Evolutionary conservation across 2,888 invertebrate genomes (phyloP).

Genomic region (Melipona beecheii): DNA sequence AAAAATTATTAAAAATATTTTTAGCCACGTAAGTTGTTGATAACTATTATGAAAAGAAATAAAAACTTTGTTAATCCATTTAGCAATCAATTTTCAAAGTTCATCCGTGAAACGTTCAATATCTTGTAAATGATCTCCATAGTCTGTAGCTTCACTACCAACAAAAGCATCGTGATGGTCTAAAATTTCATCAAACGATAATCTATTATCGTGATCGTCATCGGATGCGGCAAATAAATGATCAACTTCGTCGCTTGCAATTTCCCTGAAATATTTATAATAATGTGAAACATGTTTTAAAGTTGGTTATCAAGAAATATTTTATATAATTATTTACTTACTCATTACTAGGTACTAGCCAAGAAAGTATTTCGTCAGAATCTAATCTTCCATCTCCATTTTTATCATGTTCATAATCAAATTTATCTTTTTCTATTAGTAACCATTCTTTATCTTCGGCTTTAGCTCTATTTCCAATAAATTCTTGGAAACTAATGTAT

Average conservation of each 20-base stretch:
- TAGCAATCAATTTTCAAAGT: conserved; percentile 83
- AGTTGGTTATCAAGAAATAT: not conserved
- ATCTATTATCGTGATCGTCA: conserved; percentile 91
- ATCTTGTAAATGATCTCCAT: conserved; percentile 93
- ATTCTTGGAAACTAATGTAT: conserved; percentile 93
- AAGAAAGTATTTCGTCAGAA: conserved; percentile 91
- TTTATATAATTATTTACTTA: conserved; percentile 84
- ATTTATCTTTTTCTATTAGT: conserved; percentile 91
- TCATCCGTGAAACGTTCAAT: conserved; percentile 92
- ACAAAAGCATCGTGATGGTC: conserved; percentile 95
- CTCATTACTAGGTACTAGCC: conserved; percentile 97
- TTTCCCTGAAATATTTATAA: conserved; percentile 86
- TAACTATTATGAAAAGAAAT: conserved; percentile 42
- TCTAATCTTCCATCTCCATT: conserved; percentile 93
- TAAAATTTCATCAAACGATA: conserved; percentile 93
- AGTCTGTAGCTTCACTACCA: conserved; percentile 96
- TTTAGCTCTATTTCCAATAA: conserved; percentile 89
- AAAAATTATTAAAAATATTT: conserved; percentile 55
- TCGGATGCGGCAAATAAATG: conserved; percentile 95
- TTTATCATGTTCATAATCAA: conserved; percentile 93
- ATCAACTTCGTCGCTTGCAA: conserved; percentile 95
- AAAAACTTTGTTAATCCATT: conserved; percentile 18
- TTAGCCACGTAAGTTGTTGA: conserved; percentile 25
- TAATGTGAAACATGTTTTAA: not conserved
- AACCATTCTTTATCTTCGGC: conserved; percentile 90